Evolutionary conservation across 64 coral and sea anemone species (phyloP).

Genomic region (Catalaphyllia jardinei): DNA sequence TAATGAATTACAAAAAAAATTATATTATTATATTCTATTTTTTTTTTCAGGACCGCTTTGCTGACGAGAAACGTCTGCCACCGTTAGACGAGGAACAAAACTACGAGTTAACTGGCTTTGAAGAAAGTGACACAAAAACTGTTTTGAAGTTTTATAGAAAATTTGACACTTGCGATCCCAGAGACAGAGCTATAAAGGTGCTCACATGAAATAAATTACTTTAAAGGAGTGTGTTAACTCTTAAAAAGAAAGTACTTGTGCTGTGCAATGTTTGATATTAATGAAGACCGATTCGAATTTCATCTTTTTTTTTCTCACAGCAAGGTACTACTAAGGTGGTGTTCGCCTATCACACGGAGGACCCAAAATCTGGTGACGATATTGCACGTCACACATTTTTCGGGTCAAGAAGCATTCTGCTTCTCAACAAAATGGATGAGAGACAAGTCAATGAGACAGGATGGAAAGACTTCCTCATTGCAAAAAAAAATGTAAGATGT

Average conservation of each 20-base stretch:
- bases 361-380: conserved; percentile 11
- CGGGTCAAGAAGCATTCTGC: conserved; percentile 39
- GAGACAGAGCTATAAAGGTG: conserved; percentile 62
- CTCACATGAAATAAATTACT: too few species aligned
- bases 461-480: background rate
- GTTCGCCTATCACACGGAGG: conserved; percentile 64
- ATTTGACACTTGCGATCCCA: conserved; percentile 54
- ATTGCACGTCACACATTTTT: conserved; percentile 5
- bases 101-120: conserved; percentile 29
- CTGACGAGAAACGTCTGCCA: conserved; percentile 21
- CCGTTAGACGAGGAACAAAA: conserved; percentile 32
- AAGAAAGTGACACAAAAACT: conserved; percentile 30
- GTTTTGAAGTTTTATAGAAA: conserved; percentile 41
- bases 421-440: conserved; percentile 49
- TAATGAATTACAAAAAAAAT: background rate
- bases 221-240: too few species aligned
- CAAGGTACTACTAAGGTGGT: conserved; percentile 57
- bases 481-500: conserved; percentile 35
- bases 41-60: conserved; percentile 48
- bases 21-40: too few species aligned
- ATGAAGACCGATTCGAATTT: background rate
- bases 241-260: too few species aligned
- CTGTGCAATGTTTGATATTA: too few species aligned
- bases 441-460: conserved; percentile 2
- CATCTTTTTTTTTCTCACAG: background rate